These are phyloP conservation scores for Vireo altiloquus DNA, from an alignment of 2,113 vertebrate genomes.

Conservation along the genomic window DNA sequence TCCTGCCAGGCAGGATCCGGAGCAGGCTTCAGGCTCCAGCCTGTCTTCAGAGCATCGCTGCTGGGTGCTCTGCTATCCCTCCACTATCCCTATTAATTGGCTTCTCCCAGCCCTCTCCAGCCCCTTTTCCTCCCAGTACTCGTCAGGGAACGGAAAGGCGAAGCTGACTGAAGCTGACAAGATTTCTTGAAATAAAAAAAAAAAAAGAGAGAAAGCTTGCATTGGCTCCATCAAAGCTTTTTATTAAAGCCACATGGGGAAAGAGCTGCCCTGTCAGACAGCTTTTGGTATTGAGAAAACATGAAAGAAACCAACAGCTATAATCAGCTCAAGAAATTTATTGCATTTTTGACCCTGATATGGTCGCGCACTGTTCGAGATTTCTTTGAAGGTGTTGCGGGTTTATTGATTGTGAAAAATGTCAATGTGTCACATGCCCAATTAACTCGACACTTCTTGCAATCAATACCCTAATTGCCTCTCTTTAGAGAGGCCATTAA, in stretches of 20 bases:
- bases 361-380: background rate
- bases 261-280: slow-evolving; percentile 44
- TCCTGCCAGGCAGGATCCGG: background rate
- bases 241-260: slow-evolving; percentile 50
- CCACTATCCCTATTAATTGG: background rate
- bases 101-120: background rate
- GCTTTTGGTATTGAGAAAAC: slow-evolving; percentile 45
- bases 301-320: slow-evolving; percentile 60
- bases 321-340: slow-evolving; percentile 59
- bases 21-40: background rate
- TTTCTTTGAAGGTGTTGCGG: slow-evolving; percentile 61
- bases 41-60: background rate
- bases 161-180: slow-evolving; percentile 47
- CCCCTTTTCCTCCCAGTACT: background rate
- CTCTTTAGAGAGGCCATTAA: slow-evolving; percentile 62
- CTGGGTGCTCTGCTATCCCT: background rate
- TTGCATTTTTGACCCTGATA: slow-evolving; percentile 54
- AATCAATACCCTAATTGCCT: slow-evolving; percentile 67
- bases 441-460: slow-evolving; percentile 62
- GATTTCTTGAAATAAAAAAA: slow-evolving; percentile 1
- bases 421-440: slow-evolving; percentile 65
- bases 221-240: slow-evolving; percentile 58
- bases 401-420: slow-evolving; percentile 64
- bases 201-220: background rate
- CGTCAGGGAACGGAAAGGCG: background rate